Conservation (phyloP, 2,113 vertebrate genomes). For the Anoura caudifer region DNA sequence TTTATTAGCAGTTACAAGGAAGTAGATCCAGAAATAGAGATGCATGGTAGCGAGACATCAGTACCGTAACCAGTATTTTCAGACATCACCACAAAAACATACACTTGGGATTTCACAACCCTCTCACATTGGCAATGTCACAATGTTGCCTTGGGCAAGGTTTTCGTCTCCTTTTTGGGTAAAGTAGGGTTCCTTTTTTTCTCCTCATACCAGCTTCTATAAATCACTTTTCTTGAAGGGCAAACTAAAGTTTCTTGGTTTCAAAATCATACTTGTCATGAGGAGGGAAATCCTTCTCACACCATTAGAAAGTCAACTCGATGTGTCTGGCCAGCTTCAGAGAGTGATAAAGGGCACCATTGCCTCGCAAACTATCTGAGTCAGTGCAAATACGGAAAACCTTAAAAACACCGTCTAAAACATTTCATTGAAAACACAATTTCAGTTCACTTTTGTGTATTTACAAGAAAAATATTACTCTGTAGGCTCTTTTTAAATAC, state of each 20-base stretch:
- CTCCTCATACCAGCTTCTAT: background rate
- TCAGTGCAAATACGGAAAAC: background rate
- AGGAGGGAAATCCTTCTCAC: background rate
- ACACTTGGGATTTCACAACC: conserved; percentile 54
- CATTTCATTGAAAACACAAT: background rate
- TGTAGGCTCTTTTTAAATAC: background rate
- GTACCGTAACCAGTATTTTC: conserved; percentile 10
- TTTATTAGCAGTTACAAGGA: conserved; percentile 41
- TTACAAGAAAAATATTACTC: background rate
- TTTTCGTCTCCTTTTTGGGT: conserved; percentile 50
- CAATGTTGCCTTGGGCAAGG: conserved; percentile 18
- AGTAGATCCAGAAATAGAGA: conserved; percentile 24
- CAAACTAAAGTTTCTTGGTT: conserved; percentile 60
- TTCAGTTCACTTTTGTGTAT: background rate
- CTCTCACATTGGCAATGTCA: conserved; percentile 33
- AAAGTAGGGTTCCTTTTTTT: conserved; percentile 19
- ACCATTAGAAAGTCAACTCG: background rate
- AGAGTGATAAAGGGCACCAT: background rate
- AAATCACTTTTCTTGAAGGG: conserved; percentile 68
- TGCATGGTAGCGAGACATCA: background rate
- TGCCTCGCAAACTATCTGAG: background rate
- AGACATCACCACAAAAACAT: conserved; percentile 42
- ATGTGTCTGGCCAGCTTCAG: background rate
- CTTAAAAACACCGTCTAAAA: background rate
- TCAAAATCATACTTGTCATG: conserved; percentile 43